A percentile compares a stretch with the other conserved stretches of the same genome.
Evolutionary conservation across 1,140 invertebrate genomes (phyloP).

Genomic region (Maniola jurtina): DNA sequence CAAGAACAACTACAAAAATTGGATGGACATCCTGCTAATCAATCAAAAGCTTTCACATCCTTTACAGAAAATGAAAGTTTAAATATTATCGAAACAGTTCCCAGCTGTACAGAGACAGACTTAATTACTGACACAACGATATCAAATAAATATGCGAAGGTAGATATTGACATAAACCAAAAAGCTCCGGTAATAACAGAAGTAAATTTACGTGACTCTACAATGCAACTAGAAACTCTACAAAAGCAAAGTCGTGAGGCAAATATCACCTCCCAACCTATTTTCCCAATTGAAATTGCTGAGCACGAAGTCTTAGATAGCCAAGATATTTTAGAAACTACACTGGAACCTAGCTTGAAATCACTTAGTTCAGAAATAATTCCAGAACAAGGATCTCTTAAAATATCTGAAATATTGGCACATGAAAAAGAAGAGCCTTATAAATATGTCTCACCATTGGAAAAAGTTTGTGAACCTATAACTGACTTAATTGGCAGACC

Average conservation of each 20-base stretch:
- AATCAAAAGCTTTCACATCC: slow-evolving; percentile 38
- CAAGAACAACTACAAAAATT: slow-evolving; percentile 54
- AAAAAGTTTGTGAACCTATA: slow-evolving; percentile 38
- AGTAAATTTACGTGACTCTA: slow-evolving; percentile 45
- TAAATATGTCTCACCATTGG: slow-evolving; percentile 14
- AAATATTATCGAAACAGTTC: slow-evolving; percentile 56
- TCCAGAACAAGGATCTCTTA: slow-evolving; percentile 42
- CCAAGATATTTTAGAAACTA: slow-evolving; percentile 44
- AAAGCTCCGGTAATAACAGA: slow-evolving; percentile 57
- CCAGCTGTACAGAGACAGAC: slow-evolving; percentile 37
- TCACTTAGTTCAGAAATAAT: slow-evolving; percentile 43
- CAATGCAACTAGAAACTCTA: slow-evolving; percentile 35
- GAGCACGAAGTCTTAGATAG: slow-evolving; percentile 57
- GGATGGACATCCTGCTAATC: slow-evolving; percentile 31
- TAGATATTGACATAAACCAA: slow-evolving; percentile 51
- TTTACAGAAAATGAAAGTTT: slow-evolving; percentile 58
- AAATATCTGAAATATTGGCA: slow-evolving; percentile 50
- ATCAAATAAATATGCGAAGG: slow-evolving; percentile 42
- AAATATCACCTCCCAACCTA: slow-evolving; percentile 38
- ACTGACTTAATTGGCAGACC: slow-evolving; percentile 44
- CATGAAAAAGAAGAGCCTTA: slow-evolving; percentile 64
- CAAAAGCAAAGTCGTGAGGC: slow-evolving; percentile 45
- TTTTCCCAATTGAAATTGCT: slow-evolving; percentile 48
- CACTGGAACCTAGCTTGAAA: slow-evolving; percentile 42
- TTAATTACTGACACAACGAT: slow-evolving; percentile 33